A percentile compares a stretch with the other conserved stretches of the same genome.
Evolutionary conservation across 2,797 vertebrate genomes (phyloP).

Genomic region (Mastacembelus armatus): DNA sequence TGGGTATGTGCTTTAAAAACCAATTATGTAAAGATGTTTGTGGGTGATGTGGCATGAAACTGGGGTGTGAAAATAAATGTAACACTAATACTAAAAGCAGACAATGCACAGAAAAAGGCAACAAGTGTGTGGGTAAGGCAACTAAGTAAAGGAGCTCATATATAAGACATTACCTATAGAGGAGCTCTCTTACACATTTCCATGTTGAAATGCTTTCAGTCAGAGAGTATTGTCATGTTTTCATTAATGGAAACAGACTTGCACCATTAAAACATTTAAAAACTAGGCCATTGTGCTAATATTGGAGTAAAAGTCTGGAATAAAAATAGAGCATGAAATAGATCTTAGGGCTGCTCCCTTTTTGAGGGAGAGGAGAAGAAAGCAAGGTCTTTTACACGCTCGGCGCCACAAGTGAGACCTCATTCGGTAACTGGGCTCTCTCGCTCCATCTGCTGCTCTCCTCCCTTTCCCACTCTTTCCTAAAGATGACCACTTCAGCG

Average conservation of each 20-base stretch:
- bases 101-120: conserved; percentile 35
- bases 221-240: conserved; percentile 49
- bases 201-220: conserved; percentile 1
- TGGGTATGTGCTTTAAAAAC: conserved; percentile 65
- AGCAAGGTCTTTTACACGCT: conserved; percentile 70
- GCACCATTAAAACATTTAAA: conserved; percentile 75
- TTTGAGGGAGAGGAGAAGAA: conserved; percentile 70
- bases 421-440: conserved; percentile 71
- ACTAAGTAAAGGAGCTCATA: background rate
- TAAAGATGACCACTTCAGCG: conserved; percentile 72
- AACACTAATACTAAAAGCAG: conserved; percentile 37
- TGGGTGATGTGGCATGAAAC: conserved; percentile 56
- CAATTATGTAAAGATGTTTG: conserved; percentile 72
- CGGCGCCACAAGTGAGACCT: conserved; percentile 76
- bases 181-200: background rate
- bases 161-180: background rate
- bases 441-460: conserved; percentile 75
- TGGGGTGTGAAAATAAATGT: conserved; percentile 54
- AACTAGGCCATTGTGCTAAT: conserved; percentile 86
- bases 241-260: conserved; percentile 63
- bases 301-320: conserved; percentile 80
- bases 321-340: conserved; percentile 88
- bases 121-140: conserved; percentile 23
- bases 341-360: conserved; percentile 84
- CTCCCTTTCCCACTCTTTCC: conserved; percentile 51